A percentile compares a stretch with the other conserved stretches of the same genome.
Evolutionary conservation across 2,113 vertebrate species (phyloP).

Genomic region (sheep (Ovis aries)): DNA sequence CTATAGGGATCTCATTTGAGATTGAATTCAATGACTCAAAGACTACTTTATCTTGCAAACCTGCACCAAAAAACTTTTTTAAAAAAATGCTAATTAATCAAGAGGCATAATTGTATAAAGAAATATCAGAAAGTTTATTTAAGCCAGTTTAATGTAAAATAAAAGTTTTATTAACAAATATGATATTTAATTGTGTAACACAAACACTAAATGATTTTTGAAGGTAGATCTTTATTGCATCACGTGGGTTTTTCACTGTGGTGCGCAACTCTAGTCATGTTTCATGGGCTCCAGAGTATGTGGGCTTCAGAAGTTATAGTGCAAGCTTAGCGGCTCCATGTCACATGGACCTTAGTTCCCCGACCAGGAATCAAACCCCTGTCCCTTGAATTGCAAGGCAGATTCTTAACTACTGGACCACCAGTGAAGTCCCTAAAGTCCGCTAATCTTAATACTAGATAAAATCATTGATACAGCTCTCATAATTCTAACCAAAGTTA

Average conservation of each 20-base stretch:
- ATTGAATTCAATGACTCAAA: not conserved
- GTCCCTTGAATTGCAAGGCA: not conserved
- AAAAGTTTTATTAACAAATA: not conserved
- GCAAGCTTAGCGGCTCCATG: not conserved
- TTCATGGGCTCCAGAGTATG: not conserved
- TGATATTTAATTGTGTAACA: not conserved
- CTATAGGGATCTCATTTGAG: not conserved
- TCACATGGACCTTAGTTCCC: not conserved
- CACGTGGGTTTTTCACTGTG: not conserved
- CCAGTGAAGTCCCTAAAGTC: not conserved
- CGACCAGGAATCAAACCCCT: not conserved
- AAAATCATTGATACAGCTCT: not conserved
- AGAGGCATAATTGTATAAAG: not conserved
- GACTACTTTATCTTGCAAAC: not conserved
- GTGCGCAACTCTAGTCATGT: fast-evolving
- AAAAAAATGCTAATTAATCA: not conserved
- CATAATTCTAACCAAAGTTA: not conserved
- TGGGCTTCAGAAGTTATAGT: not conserved
- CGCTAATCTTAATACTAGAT: not conserved
- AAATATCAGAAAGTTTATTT: not conserved
- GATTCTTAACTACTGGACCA: not conserved
- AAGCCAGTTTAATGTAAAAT: not conserved
- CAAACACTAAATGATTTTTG: not conserved
- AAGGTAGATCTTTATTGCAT: not conserved
- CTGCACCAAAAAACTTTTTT: not conserved